Evolutionary conservation across 2,888 invertebrate species (phyloP).

Genomic region (Axea sp.): DNA sequence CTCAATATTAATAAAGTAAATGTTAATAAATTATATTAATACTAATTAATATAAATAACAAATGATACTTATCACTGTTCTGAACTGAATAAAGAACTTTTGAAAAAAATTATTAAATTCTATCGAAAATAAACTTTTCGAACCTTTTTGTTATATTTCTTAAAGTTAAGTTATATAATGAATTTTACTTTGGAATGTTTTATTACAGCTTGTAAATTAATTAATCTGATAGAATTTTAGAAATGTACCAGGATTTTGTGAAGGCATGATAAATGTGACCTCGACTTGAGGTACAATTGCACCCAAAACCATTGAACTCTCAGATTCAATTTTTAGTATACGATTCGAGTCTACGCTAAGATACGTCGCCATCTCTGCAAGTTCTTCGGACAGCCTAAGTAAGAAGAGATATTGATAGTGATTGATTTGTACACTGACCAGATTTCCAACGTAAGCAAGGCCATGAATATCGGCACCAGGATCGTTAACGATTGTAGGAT

Average conservation of each 20-base stretch:
- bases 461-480: slow-evolving; percentile 86
- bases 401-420: slow-evolving; percentile 96
- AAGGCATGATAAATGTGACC: slow-evolving; percentile 92
- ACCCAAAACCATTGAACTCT: slow-evolving; percentile 85
- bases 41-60: too few relatives aligned
- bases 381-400: slow-evolving; percentile 89
- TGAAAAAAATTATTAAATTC: too few relatives aligned
- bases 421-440: slow-evolving; percentile 94
- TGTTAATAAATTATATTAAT: too few relatives aligned
- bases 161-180: too few relatives aligned
- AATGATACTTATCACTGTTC: too few relatives aligned
- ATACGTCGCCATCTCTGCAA: slow-evolving; percentile 89
- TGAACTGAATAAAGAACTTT: too few relatives aligned
- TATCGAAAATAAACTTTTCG: too few relatives aligned
- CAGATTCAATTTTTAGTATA: slow-evolving; percentile 82
- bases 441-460: slow-evolving; percentile 89
- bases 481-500: slow-evolving; percentile 27
- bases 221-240: too few relatives aligned
- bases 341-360: slow-evolving; percentile 88
- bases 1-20: too few relatives aligned
- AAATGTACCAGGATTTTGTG: slow-evolving; percentile 83
- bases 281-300: slow-evolving; percentile 92
- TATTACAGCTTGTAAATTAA: too few relatives aligned
- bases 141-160: too few relatives aligned
- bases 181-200: too few relatives aligned